Conservation (phyloP, 2,888 invertebrate species). For the Choreutis nemorana region DNA sequence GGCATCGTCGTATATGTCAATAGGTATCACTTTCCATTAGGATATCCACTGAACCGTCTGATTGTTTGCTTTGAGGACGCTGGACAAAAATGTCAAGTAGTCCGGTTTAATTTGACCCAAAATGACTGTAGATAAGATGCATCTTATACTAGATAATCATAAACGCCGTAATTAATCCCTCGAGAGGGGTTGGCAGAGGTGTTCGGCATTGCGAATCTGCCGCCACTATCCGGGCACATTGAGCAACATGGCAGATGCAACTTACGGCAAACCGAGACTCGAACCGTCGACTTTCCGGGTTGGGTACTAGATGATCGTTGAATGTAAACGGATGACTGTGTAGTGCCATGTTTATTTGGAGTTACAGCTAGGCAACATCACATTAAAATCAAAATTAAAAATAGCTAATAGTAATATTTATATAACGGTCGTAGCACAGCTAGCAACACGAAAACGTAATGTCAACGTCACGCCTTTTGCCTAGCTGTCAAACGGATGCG, state of each 20-base stretch:
- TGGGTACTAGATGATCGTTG: neutral
- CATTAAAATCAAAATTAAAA: constrained; percentile 7
- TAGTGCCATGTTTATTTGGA: constrained; percentile 1
- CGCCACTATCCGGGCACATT: no score
- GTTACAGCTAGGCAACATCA: constrained; percentile 1
- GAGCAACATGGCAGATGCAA: no score
- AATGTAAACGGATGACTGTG: neutral
- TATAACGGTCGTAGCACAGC: constrained; percentile 2
- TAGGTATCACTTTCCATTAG: no score
- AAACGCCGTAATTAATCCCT: neutral
- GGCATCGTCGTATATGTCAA: no score
- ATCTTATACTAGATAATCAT: neutral
- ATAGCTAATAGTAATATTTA: constrained; percentile 4
- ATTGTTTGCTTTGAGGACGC: no score
- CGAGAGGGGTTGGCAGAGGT: neutral
- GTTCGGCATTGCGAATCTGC: no score
- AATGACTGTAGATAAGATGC: constrained; percentile 6
- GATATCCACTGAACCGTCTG: no score
- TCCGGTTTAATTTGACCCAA: neutral
- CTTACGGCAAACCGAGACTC: no score
- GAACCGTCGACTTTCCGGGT: neutral
- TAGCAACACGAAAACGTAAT: neutral
- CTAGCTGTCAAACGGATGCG: no score
- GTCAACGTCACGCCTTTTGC: no score
- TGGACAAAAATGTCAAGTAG: no score